These are phyloP conservation scores for Melanotaenia boesemani DNA, from an alignment of 2,797 vertebrate genomes.

Conservation along the genomic window DNA sequence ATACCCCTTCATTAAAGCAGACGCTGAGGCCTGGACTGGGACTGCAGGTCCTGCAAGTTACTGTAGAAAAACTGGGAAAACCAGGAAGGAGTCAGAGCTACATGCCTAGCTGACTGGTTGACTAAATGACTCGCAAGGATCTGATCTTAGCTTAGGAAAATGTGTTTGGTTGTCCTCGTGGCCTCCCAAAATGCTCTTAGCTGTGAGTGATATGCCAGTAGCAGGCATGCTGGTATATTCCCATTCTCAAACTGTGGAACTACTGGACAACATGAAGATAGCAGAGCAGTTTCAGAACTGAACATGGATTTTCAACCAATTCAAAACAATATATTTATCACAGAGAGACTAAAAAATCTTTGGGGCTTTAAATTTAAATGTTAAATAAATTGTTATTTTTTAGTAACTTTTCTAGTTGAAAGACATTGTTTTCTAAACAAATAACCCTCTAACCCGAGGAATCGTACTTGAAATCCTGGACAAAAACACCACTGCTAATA, in stretches of 20 bases:
- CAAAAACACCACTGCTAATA: slow-evolving; percentile 7
- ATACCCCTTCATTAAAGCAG: slow-evolving; percentile 39
- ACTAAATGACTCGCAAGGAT: slow-evolving; percentile 56
- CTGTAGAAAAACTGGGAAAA: slow-evolving; percentile 38
- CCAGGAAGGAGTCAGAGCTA: slow-evolving; percentile 67
- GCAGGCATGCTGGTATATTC: slow-evolving; percentile 25
- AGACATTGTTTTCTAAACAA: not conserved
- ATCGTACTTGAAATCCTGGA: slow-evolving; percentile 11
- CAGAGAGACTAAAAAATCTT: not conserved
- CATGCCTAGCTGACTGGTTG: slow-evolving; percentile 49
- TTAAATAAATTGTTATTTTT: slow-evolving; percentile 4
- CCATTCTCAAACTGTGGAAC: slow-evolving; percentile 30
- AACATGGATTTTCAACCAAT: not conserved
- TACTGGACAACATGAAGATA: slow-evolving; percentile 9
- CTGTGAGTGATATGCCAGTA: slow-evolving; percentile 61
- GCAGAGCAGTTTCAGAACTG: slow-evolving; percentile 20
- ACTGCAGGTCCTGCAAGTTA: slow-evolving; percentile 40
- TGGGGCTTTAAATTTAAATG: not conserved
- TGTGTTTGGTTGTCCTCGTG: slow-evolving; percentile 65
- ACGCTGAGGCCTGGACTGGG: slow-evolving; percentile 36
- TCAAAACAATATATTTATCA: slow-evolving; percentile 15
- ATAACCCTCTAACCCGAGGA: not conserved
- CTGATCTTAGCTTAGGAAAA: slow-evolving; percentile 74
- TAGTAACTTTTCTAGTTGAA: not conserved
- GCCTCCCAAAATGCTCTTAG: slow-evolving; percentile 54